Base-by-base conservation (phyloP, 1,140 invertebrate genomes). In the Goniozus legneri region DNA sequence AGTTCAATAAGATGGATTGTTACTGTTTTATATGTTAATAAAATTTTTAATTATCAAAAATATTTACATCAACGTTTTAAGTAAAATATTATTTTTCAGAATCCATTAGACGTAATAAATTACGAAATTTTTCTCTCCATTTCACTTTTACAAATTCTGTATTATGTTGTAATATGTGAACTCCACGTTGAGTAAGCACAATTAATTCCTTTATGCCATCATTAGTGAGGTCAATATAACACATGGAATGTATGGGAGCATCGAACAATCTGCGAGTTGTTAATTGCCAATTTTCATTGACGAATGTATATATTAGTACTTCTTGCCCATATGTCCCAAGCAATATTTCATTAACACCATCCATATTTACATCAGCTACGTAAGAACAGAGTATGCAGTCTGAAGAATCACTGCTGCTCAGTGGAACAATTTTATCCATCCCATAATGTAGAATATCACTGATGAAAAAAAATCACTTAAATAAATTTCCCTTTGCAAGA, bases 281-380 rank as follows among this genome's bases (percentile, higher is more conserved):
- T 12, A 82, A 57, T 51, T 61, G 63, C 80, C 80, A 82, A 14
- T 38, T 61, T 3, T 64, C 53, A n/a, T 68, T 57, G 27, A 62
- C 48, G n/a, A 64, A 71, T 58, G 80, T 80, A 62, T 83, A 87
- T 2, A 82, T 73, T 20, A 86, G 60, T 21, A 87, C 64, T 64
- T 84, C 80, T 56, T 83, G 78, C 37, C 75, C 76, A 73, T 85
- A 88, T 7, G 83, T 89, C 48, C 87, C 87, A 31, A 89, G 59
- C 8, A 89, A 53, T 50, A 90, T 82, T 75, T 89, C 86, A 65
- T 84, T 81, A 34, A 74, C 55, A 0, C 84, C 84, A 74, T 89
- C 86, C 79, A 88, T 84, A 68, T 88, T 83, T 42, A 89, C 74
- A 63, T 89, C 86, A 2, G 80, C 79, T 21, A 85, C 73, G 57